A percentile compares a stretch with the other conserved stretches of the same genome.
Evolutionary conservation across 2,797 vertebrate genomes (phyloP).

Genomic region (Phataginus tricuspis): DNA sequence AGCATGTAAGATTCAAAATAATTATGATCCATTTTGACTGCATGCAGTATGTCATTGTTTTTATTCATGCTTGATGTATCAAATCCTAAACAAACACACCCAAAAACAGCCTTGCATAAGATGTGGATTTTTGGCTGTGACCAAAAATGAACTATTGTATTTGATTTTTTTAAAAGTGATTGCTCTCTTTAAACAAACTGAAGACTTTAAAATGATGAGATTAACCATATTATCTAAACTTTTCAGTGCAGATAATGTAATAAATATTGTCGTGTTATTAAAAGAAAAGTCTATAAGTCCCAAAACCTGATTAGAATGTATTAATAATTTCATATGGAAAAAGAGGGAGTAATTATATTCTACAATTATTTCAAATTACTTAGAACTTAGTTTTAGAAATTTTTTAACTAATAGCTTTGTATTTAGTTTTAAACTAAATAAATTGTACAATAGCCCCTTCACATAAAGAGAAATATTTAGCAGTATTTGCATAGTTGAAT

Average conservation of each 20-base stretch:
- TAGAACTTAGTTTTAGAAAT: not conserved
- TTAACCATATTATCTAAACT: not conserved
- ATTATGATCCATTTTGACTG: not conserved
- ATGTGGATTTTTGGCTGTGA: not conserved
- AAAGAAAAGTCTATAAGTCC: not conserved
- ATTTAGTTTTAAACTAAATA: not conserved
- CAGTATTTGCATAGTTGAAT: not conserved
- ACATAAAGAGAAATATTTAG: not conserved
- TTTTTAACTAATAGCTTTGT: not conserved
- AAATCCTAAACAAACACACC: not conserved
- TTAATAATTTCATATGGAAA: not conserved
- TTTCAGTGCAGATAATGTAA: not conserved
- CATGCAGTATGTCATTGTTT: not conserved
- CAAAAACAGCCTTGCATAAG: not conserved
- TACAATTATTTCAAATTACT: not conserved
- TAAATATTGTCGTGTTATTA: not conserved
- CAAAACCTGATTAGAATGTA: not conserved
- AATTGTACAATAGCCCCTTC: not conserved
- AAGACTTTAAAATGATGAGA: not conserved
- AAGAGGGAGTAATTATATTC: not conserved
- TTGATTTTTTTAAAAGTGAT: not conserved
- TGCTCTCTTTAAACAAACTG: not conserved
- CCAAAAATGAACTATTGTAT: not conserved
- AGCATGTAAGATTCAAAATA: not conserved
- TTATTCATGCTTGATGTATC: not conserved